phyloP scores from a whole-genome alignment of 2,888 invertebrate species.

The Aplocera efformata region DNA sequence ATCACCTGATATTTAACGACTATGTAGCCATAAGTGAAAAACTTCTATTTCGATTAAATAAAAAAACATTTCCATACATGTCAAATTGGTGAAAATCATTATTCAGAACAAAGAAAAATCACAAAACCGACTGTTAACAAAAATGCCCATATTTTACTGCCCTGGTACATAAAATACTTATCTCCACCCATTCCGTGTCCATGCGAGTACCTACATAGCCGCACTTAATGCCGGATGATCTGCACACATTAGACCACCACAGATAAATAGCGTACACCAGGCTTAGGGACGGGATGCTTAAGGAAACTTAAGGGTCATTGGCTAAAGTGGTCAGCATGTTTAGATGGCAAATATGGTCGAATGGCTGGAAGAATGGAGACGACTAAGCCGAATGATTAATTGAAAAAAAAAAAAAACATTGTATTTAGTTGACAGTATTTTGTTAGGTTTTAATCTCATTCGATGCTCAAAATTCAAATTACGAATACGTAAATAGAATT shows the following conservation, averaged over 20 bases:
- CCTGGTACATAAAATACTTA: slow-evolving; percentile 21
- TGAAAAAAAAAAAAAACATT: too few relatives aligned
- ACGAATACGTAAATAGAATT: too few relatives aligned
- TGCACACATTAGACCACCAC: slow-evolving; percentile 40
- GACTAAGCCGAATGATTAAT: not conserved
- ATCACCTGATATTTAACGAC: too few relatives aligned
- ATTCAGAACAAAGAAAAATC: too few relatives aligned
- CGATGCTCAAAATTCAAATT: too few relatives aligned
- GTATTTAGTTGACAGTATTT: too few relatives aligned
- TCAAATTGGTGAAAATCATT: not conserved
- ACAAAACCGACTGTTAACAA: slow-evolving; percentile 7
- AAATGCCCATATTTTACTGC: slow-evolving; percentile 2
- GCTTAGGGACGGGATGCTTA: slow-evolving; percentile 32
- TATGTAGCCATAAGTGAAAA: too few relatives aligned
- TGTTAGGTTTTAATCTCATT: too few relatives aligned
- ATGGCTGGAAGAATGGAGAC: slow-evolving; percentile 2
- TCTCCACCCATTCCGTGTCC: slow-evolving; percentile 49
- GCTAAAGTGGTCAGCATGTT: slow-evolving; percentile 17
- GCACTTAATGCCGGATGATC: slow-evolving; percentile 51
- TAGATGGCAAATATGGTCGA: slow-evolving; percentile 5
- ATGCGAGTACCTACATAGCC: slow-evolving; percentile 28
- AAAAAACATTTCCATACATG: too few relatives aligned
- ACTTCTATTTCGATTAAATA: too few relatives aligned
- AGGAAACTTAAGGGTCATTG: slow-evolving; percentile 30
- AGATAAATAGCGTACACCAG: slow-evolving; percentile 13